phyloP scores from a whole-genome alignment of 1,140 invertebrate genomes.

The Drosophila nikananu region DNA sequence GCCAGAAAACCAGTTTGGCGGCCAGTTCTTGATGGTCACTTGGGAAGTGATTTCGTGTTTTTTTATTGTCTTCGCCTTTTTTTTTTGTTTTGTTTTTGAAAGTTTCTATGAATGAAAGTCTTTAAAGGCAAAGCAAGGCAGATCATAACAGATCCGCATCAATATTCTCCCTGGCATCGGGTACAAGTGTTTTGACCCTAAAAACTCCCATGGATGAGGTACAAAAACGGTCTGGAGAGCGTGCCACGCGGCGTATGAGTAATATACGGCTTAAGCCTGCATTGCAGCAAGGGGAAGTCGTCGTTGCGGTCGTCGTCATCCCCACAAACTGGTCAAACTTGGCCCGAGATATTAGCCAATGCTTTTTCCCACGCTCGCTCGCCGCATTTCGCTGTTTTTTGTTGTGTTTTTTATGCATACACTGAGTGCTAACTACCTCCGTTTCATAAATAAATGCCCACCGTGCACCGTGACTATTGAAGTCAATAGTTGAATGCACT shows the following conservation, averaged over 20 bases:
- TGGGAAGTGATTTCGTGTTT: conserved; percentile 36
- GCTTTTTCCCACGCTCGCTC: conserved; percentile 75
- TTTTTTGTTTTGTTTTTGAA: conserved; percentile 35
- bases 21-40: conserved; percentile 68
- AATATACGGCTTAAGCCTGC: conserved; percentile 36
- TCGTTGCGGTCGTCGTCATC: conserved; percentile 2
- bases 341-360: conserved; percentile 54
- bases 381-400: conserved; percentile 41
- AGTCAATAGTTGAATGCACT: conserved; percentile 23
- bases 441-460: conserved; percentile 47
- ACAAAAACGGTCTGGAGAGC: background rate
- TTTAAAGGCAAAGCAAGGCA: conserved; percentile 19
- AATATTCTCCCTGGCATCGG: conserved; percentile 10
- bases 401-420: conserved; percentile 54
- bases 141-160: conserved; percentile 62
- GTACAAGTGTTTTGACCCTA: conserved; percentile 45
- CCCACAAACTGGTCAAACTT: conserved; percentile 33
- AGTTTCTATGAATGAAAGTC: conserved; percentile 82
- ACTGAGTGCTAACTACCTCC: conserved; percentile 64
- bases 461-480: background rate
- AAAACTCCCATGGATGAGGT: background rate
- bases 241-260: conserved; percentile 68
- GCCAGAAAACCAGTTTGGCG: conserved; percentile 58
- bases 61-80: conserved; percentile 17
- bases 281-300: conserved; percentile 43